phyloP scores from a whole-genome alignment of 2,888 invertebrate genomes.

The Phasia obesa region DNA sequence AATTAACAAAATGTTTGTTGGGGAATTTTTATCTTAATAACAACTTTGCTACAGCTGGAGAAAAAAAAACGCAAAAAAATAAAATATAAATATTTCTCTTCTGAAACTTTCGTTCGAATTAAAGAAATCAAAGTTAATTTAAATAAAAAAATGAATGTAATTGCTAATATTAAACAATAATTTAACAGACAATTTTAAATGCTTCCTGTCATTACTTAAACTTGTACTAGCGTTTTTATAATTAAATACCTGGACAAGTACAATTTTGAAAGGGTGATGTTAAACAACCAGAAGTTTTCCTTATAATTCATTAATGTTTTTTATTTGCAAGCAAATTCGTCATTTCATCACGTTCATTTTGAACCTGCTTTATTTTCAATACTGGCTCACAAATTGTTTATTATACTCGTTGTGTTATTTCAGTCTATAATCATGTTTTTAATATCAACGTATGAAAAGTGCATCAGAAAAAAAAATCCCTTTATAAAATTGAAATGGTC shows the following conservation, averaged over 20 bases:
- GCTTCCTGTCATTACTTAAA: constrained; percentile 28
- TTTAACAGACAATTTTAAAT: constrained; percentile 30
- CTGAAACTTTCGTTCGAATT: neutral
- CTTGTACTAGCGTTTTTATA: neutral
- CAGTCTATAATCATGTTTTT: constrained; percentile 42
- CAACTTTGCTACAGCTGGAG: too few relatives aligned
- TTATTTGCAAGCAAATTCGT: constrained; percentile 35
- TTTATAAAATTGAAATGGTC: constrained; percentile 52
- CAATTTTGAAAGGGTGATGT: neutral
- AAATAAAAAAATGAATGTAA: neutral
- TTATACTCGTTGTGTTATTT: constrained; percentile 29
- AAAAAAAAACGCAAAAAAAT: constrained; percentile 11
- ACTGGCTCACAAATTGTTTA: constrained; percentile 30
- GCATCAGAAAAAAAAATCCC: constrained; percentile 8
- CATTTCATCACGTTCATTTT: constrained; percentile 16
- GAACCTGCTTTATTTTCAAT: constrained; percentile 18
- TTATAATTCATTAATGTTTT: constrained; percentile 42
- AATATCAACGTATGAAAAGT: constrained; percentile 36
- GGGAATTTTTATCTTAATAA: too few relatives aligned
- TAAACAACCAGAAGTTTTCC: neutral
- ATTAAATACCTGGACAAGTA: neutral
- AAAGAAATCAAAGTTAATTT: neutral
- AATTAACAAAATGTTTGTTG: too few relatives aligned
- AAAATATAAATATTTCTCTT: neutral
- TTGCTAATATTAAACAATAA: constrained; percentile 11